Base-by-base conservation (phyloP, 92 coral and sea anemone genomes). In the Metridium senile region DNA sequence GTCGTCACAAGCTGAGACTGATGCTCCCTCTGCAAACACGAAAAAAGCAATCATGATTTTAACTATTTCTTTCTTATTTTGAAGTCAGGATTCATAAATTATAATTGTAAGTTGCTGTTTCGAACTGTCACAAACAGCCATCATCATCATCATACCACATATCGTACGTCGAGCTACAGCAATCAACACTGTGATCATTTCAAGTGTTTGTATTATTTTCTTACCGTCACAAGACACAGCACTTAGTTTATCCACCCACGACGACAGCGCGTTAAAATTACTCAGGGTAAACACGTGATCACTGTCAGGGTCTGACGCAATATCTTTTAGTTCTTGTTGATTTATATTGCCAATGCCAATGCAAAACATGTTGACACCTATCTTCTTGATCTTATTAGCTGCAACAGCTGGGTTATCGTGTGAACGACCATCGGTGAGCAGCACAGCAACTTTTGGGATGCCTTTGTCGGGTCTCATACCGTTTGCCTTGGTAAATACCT, bases 201-300 rank as follows among this genome's bases (percentile, higher is more conserved):
- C 30, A 27, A 6, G 11, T 18, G 16, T 18, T n/a, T 18, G 7
- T 7, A 9, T 22, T 25, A 51, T 11, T 11, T 62, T 26, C 97
- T 75, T 81, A 95, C 99, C 97, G 47, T 93, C 94, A 33, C 99
- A 95, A 0, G 99, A 95, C 9, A 92, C 99, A 29, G 97, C 86
- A 71, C 99, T 95, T 30, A 95, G 85, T 64, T 86, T 93, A 72
- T 95, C 99, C 19, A 93, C 93, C 95, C 97, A 95, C 13, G 84
- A 81, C 7, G 86, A 79, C 62, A 95, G 75, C 47, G 93, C 89
- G 52, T 83, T 87, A 58, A 95, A 95, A 23, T 83, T 89, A 45
- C 23, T 31, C 77, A 95, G 67, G 16, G 73, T 74, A 59, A 93
- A 93, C 57, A 95, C 97, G 59, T 95, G 97, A 2, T 81, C 88